Evolutionary conservation across 2,888 invertebrate species (phyloP).

Genomic region (Trachelus stipa): DNA sequence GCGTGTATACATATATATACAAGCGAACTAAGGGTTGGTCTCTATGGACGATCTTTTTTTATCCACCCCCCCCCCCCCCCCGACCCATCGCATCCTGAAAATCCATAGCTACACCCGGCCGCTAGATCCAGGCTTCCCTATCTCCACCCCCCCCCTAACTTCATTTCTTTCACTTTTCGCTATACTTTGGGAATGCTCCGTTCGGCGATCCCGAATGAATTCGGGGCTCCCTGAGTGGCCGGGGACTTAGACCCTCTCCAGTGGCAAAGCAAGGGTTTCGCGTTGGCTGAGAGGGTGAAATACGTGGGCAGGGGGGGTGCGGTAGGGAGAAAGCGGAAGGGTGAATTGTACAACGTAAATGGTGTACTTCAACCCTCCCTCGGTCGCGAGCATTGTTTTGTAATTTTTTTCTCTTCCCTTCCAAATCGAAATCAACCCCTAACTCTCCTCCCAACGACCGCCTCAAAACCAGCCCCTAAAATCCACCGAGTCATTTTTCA

Average conservation of each 20-base stretch:
- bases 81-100: not conserved
- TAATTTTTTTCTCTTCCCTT: slow-evolving; percentile 23
- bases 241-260: not conserved
- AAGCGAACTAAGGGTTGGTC: not conserved
- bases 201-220: not conserved
- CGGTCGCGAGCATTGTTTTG: slow-evolving; percentile 32
- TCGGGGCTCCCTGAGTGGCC: not conserved
- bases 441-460: not conserved
- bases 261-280: not conserved
- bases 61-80: not conserved
- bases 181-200: not conserved
- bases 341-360: slow-evolving; percentile 8
- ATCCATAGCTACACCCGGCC: not conserved
- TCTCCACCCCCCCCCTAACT: not conserved
- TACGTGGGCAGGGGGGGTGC: not conserved
- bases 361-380: slow-evolving; percentile 13
- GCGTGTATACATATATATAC: not conserved
- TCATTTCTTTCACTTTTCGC: not conserved
- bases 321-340: not conserved
- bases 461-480: not conserved
- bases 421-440: slow-evolving; percentile 24
- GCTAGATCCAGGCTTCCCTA: not conserved
- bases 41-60: not conserved
- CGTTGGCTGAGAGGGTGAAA: slow-evolving; percentile 4
- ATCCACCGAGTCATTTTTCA: slow-evolving; percentile 50